Base-by-base conservation (phyloP, 2,113 vertebrate genomes). In the Pelobates fuscus region DNA sequence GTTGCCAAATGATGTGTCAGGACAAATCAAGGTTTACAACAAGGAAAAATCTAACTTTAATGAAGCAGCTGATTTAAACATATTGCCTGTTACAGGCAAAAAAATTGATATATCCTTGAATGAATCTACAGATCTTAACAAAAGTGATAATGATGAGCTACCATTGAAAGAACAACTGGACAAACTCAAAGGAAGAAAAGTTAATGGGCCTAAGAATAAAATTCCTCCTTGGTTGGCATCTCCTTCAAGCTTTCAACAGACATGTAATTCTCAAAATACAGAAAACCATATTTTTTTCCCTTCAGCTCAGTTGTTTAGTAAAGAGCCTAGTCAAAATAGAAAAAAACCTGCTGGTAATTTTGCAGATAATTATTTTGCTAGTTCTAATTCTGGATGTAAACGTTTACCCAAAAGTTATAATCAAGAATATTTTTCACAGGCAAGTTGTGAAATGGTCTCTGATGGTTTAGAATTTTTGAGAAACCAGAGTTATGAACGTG, bases 151-250 rank as follows among this genome's bases (percentile, higher is more conserved):
- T 57, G 52, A 59, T 44, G 86, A 89, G 3, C 79, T 85, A 14
- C 75, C 77, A 14, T 76, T 86, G 76, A 85, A 81, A 0, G 81
- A 90, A 26, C 89, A 89, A 70, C 86, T 82, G 81, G 92, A 91
- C 67, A 89, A 80, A 60, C 68, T 85, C 41, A 78, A 57, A 0
- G 87, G 90, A 79, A 90, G 85, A 75, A 89, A 83, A 71, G 14
- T 78, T 41, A 70, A 80, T 81, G 88, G 5, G 85, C 86, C 87
- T 0, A 66, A 87, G 8, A 86, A 87, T 26, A 85, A 83, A 60
- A 20, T 91, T 14, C 93, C 94, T 0, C 84, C 90, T 73, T 97
- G 94, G 94, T 82, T 96, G 12, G 91, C 93, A 66, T 86, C 94
- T 10, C 78, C 89, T 74, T 80, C 82, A 59, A 70, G 77, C 17